Evolutionary conservation across 2,888 invertebrate species (phyloP).

Genomic region (Sympetrum striolatum): DNA sequence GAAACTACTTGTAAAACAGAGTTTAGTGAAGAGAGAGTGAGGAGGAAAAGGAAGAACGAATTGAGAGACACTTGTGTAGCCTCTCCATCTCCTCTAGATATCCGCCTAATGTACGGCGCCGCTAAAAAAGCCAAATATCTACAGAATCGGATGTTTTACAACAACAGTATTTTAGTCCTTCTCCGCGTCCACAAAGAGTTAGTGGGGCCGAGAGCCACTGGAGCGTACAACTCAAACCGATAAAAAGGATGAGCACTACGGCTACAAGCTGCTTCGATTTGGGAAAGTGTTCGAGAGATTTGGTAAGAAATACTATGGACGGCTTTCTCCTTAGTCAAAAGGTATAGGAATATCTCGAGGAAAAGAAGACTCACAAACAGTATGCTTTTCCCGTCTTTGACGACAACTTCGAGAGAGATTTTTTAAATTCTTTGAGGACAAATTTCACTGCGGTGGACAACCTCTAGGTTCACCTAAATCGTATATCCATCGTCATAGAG

Average conservation of each 20-base stretch:
- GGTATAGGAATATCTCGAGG: too few relatives aligned
- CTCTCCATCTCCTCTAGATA: constrained; percentile 14
- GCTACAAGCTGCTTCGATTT: background rate
- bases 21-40: background rate
- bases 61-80: background rate
- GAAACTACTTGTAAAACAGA: background rate
- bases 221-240: background rate
- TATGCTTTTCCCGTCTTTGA: background rate
- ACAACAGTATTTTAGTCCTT: constrained; percentile 26
- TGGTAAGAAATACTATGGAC: constrained; percentile 15
- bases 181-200: background rate
- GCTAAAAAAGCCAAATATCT: constrained; percentile 29
- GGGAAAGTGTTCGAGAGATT: constrained; percentile 20
- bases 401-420: background rate
- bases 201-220: background rate
- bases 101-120: background rate
- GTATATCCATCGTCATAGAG: background rate
- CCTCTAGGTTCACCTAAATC: background rate
- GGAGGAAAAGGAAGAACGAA: background rate
- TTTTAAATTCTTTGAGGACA: background rate
- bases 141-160: constrained; percentile 39
- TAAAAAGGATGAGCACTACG: background rate
- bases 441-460: background rate
- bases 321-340: background rate
- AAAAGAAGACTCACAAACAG: background rate